A percentile compares a stretch with the other conserved stretches of the same genome.
Evolutionary conservation across 2,888 invertebrate species (phyloP).

Genomic region (Ptychoptera contaminata): DNA sequence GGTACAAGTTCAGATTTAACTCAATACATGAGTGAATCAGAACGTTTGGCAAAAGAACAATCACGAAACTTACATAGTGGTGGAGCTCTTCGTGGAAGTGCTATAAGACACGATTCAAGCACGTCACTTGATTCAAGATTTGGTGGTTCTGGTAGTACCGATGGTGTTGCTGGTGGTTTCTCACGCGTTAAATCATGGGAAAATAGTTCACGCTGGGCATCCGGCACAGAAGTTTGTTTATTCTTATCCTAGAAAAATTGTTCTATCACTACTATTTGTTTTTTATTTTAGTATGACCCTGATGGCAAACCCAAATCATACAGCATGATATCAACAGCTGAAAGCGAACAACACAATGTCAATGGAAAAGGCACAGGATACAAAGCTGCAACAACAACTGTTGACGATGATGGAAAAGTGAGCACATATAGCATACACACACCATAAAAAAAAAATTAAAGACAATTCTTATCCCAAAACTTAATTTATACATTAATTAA

Average conservation of each 20-base stretch:
- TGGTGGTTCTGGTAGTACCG: slow-evolving; percentile 8
- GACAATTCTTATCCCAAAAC: too few species aligned
- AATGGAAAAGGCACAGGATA: slow-evolving; percentile 37
- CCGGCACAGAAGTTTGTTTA: slow-evolving; percentile 23
- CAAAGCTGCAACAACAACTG: slow-evolving; percentile 38
- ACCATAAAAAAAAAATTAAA: slow-evolving; percentile 4
- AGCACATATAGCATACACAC: slow-evolving; percentile 37
- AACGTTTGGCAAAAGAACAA: slow-evolving; percentile 24
- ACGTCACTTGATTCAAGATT: slow-evolving; percentile 8
- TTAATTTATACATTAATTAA: too few species aligned
- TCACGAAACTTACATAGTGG: slow-evolving; percentile 16
- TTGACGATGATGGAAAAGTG: slow-evolving; percentile 47
- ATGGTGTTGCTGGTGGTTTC: slow-evolving; percentile 12
- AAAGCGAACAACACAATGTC: slow-evolving; percentile 30
- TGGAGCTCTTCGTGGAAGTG: slow-evolving; percentile 16
- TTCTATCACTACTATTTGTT: too few species aligned
- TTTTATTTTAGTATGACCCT: slow-evolving; percentile 19
- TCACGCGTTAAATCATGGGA: slow-evolving; percentile 28
- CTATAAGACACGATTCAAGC: slow-evolving; percentile 12
- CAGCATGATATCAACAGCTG: slow-evolving; percentile 28
- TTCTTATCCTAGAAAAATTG: too few species aligned
- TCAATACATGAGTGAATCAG: slow-evolving; percentile 23
- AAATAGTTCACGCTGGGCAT: slow-evolving; percentile 30
- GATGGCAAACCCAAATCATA: slow-evolving; percentile 26
- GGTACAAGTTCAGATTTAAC: slow-evolving; percentile 15